Evolutionary conservation across 2,888 invertebrate species (phyloP).

Genomic region (Drosophila ustulata): DNA sequence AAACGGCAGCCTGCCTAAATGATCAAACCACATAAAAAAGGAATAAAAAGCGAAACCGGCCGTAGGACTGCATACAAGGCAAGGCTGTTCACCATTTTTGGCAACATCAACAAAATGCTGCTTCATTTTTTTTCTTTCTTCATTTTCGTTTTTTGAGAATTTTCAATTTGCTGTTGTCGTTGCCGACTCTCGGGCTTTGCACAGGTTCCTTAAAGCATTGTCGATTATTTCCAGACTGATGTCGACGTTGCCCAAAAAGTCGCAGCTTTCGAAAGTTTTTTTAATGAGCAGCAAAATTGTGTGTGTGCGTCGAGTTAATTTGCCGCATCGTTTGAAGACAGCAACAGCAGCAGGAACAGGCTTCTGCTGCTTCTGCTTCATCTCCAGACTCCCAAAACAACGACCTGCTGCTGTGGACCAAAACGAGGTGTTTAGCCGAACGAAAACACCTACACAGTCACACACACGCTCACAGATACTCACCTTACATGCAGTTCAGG

Average conservation of each 20-base stretch:
- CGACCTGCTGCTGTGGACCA: constrained; percentile 27
- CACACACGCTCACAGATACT: constrained; percentile 12
- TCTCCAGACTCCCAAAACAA: constrained; percentile 7
- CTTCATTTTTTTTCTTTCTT: constrained; percentile 32
- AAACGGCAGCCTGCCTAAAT: constrained; percentile 63
- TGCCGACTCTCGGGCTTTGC: constrained; percentile 17
- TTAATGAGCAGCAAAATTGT: constrained; percentile 67
- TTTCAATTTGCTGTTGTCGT: constrained; percentile 41
- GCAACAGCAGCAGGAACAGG: constrained; percentile 38
- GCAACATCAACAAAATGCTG: constrained; percentile 58
- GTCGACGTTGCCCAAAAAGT: constrained; percentile 44
- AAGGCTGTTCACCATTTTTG: constrained; percentile 76
- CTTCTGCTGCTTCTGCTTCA: constrained; percentile 10
- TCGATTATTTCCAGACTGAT: constrained; percentile 72
- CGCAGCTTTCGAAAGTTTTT: constrained; percentile 70
- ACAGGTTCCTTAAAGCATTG: constrained; percentile 64
- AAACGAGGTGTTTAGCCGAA: constrained; percentile 54
- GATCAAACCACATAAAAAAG: constrained; percentile 31
- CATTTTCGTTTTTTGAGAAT: constrained; percentile 31
- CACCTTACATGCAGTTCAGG: constrained; percentile 33
- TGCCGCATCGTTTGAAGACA: constrained; percentile 67
- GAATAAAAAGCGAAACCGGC: constrained; percentile 51
- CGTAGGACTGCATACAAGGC: constrained; percentile 74
- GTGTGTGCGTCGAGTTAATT: constrained; percentile 66
- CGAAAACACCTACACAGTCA: constrained; percentile 63